Base-by-base conservation (phyloP, 2,888 invertebrate species). In the Drosophila emarginata region DNA sequence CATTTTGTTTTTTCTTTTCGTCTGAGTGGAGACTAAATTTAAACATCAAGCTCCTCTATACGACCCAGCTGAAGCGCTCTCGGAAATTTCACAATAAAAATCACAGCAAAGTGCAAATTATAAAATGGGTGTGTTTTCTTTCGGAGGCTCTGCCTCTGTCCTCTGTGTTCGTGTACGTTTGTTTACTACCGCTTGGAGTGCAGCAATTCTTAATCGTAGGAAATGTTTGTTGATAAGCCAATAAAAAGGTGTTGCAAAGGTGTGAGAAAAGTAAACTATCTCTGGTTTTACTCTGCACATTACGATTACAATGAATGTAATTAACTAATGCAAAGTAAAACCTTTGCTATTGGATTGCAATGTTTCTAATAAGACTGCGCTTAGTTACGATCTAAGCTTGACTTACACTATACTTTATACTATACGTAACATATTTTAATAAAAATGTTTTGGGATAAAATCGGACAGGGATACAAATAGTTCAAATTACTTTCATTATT, bases 211-310 rank as follows among this genome's bases (percentile, higher is more conserved):
- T 59, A 28, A 32, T 59, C 12, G 36, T 54, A 18, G 36, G 14
- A 59, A 59, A 50, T 18, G 26, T 45, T 28, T 37, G 23, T 45
- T 56, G 69, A 59, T 69, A 67, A 75, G 69, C 68, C 21, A 65
- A 70, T 80, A 80, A 69, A 39, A 59, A 66, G 67, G 57, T 67
- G 75, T 69, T 72, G 57, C 64, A 26, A 54, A 66, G 65, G 64
- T 69, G 69, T 70, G 45, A 40, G 36, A 14, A 15, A 14, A 54
- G 4, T 36, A 32, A n/a, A 14, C 18, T 14, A 11, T 12, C 39
- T 57, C 18, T 21, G 4, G 12, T 56, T n/a, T n/a, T n/a, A 37
- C 37, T 36, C n/a, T 6, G n/a, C 37, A 37, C 7, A 28, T 18
- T 15, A 9, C 37, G 28, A 28, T 28, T 28, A 5, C 28, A 28